These are phyloP conservation scores for Telmatochromis brachygnathus DNA, from an alignment of 2,113 vertebrate species.

Conservation along the genomic window DNA sequence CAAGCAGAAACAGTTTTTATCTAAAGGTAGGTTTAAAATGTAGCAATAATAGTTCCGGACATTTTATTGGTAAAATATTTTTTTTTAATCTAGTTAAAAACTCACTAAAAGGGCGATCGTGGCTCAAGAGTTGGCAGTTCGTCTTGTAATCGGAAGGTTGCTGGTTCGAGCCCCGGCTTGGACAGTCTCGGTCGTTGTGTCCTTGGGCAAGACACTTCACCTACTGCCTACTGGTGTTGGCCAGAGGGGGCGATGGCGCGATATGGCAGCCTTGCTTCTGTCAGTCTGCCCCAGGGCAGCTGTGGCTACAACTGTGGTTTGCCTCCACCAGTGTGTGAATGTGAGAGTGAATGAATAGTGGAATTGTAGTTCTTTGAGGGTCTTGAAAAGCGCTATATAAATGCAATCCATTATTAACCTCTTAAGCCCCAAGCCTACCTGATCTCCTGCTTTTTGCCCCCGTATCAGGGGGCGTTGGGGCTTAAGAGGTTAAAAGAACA, in stretches of 20 bases:
- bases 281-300: neutral
- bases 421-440: too few relatives aligned
- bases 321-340: rapidly evolving
- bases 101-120: rapidly evolving
- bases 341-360: too few relatives aligned
- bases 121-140: neutral
- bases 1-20: neutral
- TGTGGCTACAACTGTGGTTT: neutral
- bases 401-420: neutral
- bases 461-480: too few relatives aligned
- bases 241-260: rapidly evolving
- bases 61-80: rapidly evolving
- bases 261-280: neutral
- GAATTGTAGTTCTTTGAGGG: neutral
- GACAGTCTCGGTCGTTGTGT: neutral
- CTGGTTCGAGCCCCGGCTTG: rapidly evolving
- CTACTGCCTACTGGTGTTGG: rapidly evolving
- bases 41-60: rapidly evolving
- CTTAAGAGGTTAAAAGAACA: neutral
- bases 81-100: neutral
- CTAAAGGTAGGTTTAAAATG: neutral
- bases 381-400: neutral
- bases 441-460: too few relatives aligned
- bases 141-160: neutral
- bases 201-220: neutral